Evolutionary conservation across 2,888 invertebrate genomes (phyloP), one percentile per base, ranked within the genome.

Genomic region (Himalopsyche tibetana): DNA sequence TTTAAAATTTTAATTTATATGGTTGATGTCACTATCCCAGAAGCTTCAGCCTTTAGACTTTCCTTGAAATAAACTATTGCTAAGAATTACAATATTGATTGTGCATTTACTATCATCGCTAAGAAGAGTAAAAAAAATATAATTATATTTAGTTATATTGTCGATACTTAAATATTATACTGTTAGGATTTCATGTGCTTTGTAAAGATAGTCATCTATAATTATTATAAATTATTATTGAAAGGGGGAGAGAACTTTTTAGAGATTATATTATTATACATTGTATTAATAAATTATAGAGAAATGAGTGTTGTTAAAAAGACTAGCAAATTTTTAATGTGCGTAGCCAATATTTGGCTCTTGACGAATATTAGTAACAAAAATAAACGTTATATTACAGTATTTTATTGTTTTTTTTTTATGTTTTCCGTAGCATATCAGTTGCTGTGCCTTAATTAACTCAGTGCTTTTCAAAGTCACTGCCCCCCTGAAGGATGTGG

Each of bases 311-410:
- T 74, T 74, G 74, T 74, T 74, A 74, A 74, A 74, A 74, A 74
- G 74, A 74, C 38, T 74, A 74, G 74, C 38, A 74, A 74, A 74
- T 74, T 74, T 74, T 74, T 74, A 85, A 82, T 85, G 86, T 88
- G 85, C 83, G 82, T 86, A 86, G 88, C 88, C 88, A 88, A 88
- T 88, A 88, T 88, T 88, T 88, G 88, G 88, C 84, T 74, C 74
- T 74, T 74, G 38, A 74, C 74, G 74, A 74, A 74, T 36, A 74
- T 74, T 74, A 74, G 74, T 74, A 74, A 69, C 19, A 74, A 28
- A 74, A 36, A 74, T 38, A 74, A 74, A 74, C 74, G 74, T 74
- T 69, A 74, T 74, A 74, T 74, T 69, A 74, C 74, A 74, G 36
- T 74, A 74, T 36, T 74, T n/a, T 36, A 15, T n/a, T 8, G 19